phyloP scores from a whole-genome alignment of 2,888 invertebrate genomes.

The Diadegma fenestrale region DNA sequence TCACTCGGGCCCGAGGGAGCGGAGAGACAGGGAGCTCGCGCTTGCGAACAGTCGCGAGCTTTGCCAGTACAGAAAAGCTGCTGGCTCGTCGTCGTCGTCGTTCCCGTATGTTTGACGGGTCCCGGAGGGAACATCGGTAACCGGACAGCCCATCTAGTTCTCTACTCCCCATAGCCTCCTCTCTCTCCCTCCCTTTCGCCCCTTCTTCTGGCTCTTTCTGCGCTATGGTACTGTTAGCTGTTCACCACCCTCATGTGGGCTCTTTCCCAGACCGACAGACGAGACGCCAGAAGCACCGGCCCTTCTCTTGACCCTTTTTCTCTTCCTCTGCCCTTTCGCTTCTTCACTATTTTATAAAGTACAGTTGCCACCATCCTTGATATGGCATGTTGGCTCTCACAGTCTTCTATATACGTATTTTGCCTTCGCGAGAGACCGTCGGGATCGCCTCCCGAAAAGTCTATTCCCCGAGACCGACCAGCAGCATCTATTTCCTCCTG shows the following conservation, averaged over 20 bases:
- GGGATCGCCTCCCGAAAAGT: slow-evolving; percentile 63
- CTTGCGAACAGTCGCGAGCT: slow-evolving; percentile 45
- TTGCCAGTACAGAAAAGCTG: slow-evolving; percentile 74
- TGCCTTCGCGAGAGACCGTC: slow-evolving; percentile 54
- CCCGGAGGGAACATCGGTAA: slow-evolving; percentile 81
- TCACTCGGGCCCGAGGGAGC: slow-evolving; percentile 78
- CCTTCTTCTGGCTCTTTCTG: background rate
- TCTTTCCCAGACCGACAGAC: slow-evolving; percentile 42
- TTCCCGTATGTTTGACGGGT: slow-evolving; percentile 80
- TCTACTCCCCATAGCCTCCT: slow-evolving; percentile 47
- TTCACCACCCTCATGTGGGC: slow-evolving; percentile 49
- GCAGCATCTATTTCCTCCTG: slow-evolving; percentile 6
- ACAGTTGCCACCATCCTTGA: slow-evolving; percentile 58
- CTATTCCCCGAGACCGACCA: slow-evolving; percentile 50
- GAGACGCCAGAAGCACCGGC: slow-evolving; percentile 24
- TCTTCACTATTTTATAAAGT: slow-evolving; percentile 65
- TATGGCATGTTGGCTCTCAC: slow-evolving; percentile 46
- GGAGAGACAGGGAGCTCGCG: slow-evolving; percentile 72
- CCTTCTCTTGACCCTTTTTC: slow-evolving; percentile 33
- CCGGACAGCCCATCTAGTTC: slow-evolving; percentile 80
- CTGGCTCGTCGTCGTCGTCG: slow-evolving; percentile 77
- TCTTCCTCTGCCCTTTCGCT: slow-evolving; percentile 1
- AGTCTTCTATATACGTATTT: slow-evolving; percentile 47
- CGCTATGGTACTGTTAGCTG: slow-evolving; percentile 45
- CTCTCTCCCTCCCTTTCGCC: background rate